Base-by-base conservation (phyloP, 1,140 invertebrate genomes). In the Papilio aristodemus region DNA sequence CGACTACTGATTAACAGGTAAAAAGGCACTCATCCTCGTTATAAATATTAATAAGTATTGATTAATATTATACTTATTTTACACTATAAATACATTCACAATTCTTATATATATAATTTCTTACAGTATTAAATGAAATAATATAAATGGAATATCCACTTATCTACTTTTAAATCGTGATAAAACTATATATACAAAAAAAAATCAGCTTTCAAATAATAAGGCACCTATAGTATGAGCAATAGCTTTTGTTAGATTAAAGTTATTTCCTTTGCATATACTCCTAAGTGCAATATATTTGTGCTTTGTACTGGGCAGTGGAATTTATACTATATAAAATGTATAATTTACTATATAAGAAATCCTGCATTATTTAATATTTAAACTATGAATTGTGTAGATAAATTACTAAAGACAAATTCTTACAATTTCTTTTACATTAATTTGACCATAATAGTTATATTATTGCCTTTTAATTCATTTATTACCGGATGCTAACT, bases 21-120 rank as follows among this genome's bases (percentile, higher is more conserved):
- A 81, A 54, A 81, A 80, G 80, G 80, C 80, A 82, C 80, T 82
- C 78, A 80, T 80, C 72, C 77, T 79, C 73, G 78, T 79, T 82
- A 78, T 80, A 82, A 78, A 80, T 79, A 82, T 77, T 74, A 71
- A 71, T 72, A 78, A 69, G 73, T 74, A 67, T 72, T 69, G 73
- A 70, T 70, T 60, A 64, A n/a, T n/a, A n/a, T n/a, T 74, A 54
- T 70, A 67, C 22, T 57, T 68, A 54, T 32, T 73, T 25, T 43
- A 67, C 46, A 70, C 54, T 66, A 66, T 66, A 64, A 32, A 70
- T 70, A 67, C 50, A 58, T 59, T 59, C 57, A 25, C 67, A 68
- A 22, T 50, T 59, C 39, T 39, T 72, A 64, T 67, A 60, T 32
- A 62, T 67, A 67, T 59, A 59, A 50, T 63, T 67, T 57, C 50